Base-by-base conservation (phyloP, 2,888 invertebrate genomes). In the Neocrepidodera transversa region DNA sequence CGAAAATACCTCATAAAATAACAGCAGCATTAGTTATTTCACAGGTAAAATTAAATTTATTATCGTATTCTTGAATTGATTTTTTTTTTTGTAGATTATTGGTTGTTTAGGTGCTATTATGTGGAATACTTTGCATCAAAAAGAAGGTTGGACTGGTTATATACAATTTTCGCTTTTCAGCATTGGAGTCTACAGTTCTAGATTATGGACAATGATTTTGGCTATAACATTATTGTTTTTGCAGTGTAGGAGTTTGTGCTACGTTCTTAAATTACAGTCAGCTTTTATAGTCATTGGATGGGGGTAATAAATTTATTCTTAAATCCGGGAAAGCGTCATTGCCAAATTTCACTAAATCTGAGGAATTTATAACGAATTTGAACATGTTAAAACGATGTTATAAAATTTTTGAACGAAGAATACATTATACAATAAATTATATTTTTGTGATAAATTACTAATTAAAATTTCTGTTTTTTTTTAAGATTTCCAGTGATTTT, bases 161-260 rank as follows among this genome's bases (percentile, higher is more conserved):
- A 58, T 90, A 1, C 92, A 94, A 74, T 92, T 94, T 75, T 82
- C 87, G 2, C 76, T 93, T 11, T 89, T 92, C 66, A 87, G 90
- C 28, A 85, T 87, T 65, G 89, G 90, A 58, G 89, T 92, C 60
- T 91, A 92, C 73, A 90, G 93, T 59, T 87, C 92, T 47, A 82
- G 95, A 60, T 81, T 94, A 51, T 95, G 93, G 92, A 93, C 94
- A 0, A 89, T 90, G 6, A 87, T 92, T 72, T 82, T 95, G 57
- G 91, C 95, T 1, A 84, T 93, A 28, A 87, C 89, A 4, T 77
- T 97, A 28, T 84, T 95, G 23, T 89, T 95, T 77, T 80, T 95
- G 53, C 87, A 93, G 79, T 91, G 90, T 61, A 87, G 92, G 56
- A 93, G 94, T 62, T 83, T 93, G 2, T 91, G 93, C 71, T 93